These are phyloP conservation scores for Venustoraphidia nigricollis DNA, from an alignment of 2,888 invertebrate genomes.

Conservation along the genomic window DNA sequence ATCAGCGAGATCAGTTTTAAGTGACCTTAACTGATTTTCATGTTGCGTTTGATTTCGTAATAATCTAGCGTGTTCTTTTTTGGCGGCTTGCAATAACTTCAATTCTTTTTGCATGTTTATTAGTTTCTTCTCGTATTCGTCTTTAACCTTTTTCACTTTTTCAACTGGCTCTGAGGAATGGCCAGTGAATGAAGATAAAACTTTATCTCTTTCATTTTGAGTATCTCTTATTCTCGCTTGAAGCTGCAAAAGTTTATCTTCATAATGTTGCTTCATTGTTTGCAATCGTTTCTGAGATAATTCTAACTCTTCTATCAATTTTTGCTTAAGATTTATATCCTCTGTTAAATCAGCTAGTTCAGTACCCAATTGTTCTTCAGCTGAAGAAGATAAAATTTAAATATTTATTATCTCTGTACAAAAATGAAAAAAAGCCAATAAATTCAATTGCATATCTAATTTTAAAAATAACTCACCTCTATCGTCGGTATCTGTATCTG, in stretches of 20 bases:
- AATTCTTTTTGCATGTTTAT: slow-evolving; percentile 72
- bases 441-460: neutral
- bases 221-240: slow-evolving; percentile 76
- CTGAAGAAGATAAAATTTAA: neutral
- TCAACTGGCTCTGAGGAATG: slow-evolving; percentile 35
- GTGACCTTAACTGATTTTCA: slow-evolving; percentile 54
- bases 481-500: slow-evolving; percentile 45
- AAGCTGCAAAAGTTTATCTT: slow-evolving; percentile 73
- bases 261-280: slow-evolving; percentile 78
- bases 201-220: slow-evolving; percentile 81
- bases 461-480: slow-evolving; percentile 24
- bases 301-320: slow-evolving; percentile 87
- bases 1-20: slow-evolving; percentile 59
- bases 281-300: slow-evolving; percentile 73
- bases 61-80: slow-evolving; percentile 76
- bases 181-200: slow-evolving; percentile 37
- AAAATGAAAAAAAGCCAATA: neutral
- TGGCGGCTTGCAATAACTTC: slow-evolving; percentile 68
- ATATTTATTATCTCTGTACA: slow-evolving; percentile 6
- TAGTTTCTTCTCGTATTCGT: slow-evolving; percentile 81
- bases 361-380: slow-evolving; percentile 48
- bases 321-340: slow-evolving; percentile 89
- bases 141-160: slow-evolving; percentile 63
- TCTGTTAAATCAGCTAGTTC: slow-evolving; percentile 80
- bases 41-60: slow-evolving; percentile 64